Evolutionary conservation across 2,888 invertebrate species (phyloP), one percentile per base, ranked within the genome.

Genomic region (Eilema caniola): DNA sequence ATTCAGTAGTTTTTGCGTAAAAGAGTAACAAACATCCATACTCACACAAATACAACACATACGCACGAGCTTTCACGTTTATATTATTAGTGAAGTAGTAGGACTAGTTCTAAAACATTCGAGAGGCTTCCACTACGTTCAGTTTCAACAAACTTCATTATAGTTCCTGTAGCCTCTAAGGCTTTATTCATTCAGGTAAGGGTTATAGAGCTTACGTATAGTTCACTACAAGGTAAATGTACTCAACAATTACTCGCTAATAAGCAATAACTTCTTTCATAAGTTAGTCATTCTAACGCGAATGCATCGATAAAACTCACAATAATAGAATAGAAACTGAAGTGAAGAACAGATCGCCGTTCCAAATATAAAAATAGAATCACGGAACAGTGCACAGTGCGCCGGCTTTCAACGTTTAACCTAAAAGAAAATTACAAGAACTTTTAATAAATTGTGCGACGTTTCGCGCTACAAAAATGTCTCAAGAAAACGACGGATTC

Each of bases 291-390:
- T 64, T 16, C 63, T 14, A 69, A 68, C 57, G 31, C 61, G 66
- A 70, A 81, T 77, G 77, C 74, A 73, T 61, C 70, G 31, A 70
- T 31, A 74, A 68, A 62, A 70, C 66, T 28, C 66, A 74, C 72
- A 57, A 70, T 78, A 69, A 63, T 77, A 83, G 72, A 82, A 78
- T 79, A 67, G 75, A 76, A 87, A 83, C 86, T 88, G 90, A 90
- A 92, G 92, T 91, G 84, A 87, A 85, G 83, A 83, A 85, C 90
- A 84, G 86, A 87, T 84, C 85, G 81, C 76, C 89, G 92, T 85
- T 83, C 92, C 86, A 89, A 88, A 88, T 92, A 80, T 89, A 90
- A 91, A 94, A 95, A 94, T 94, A 95, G 95, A 90, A 86, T 78
- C 77, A 80, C 82, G 78, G 81, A 87, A 81, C 85, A 86, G 85